Conservation (phyloP, 2,797 vertebrate species). For the Cuniculus paca region DNA sequence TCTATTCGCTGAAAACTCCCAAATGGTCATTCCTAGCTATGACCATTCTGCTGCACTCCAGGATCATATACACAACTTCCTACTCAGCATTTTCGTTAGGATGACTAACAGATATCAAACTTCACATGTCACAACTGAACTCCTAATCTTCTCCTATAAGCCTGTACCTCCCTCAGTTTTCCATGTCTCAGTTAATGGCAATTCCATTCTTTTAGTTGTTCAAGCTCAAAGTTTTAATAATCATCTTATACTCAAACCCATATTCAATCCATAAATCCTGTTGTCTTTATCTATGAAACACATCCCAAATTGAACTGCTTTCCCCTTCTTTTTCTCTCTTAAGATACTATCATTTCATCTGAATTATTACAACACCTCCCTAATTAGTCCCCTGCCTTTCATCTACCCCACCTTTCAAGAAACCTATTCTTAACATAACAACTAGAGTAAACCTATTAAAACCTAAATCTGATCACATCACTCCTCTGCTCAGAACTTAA, state of each 20-base stretch:
- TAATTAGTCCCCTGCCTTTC: slow-evolving; percentile 47
- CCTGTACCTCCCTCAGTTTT: background rate
- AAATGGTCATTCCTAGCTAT: slow-evolving; percentile 1
- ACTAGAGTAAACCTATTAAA: background rate
- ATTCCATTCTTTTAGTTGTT: background rate
- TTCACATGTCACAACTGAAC: background rate
- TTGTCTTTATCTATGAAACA: background rate
- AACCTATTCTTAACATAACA: background rate
- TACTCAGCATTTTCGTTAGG: background rate
- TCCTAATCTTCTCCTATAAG: background rate
- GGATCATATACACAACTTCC: background rate
- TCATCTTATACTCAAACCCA: background rate
- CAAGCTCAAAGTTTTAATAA: background rate
- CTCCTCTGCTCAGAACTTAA: slow-evolving; percentile 43
- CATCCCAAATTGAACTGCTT: slow-evolving; percentile 25
- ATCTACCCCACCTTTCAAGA: background rate
- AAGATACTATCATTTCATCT: slow-evolving; percentile 16
- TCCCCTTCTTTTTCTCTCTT: background rate
- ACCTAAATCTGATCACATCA: background rate
- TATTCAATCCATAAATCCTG: background rate
- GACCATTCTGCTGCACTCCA: background rate
- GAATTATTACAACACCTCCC: background rate
- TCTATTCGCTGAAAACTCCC: slow-evolving; percentile 12
- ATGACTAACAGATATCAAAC: background rate
- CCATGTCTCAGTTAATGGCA: background rate